Evolutionary conservation across 2,888 invertebrate species (phyloP).

Genomic region (Trilocha varians): DNA sequence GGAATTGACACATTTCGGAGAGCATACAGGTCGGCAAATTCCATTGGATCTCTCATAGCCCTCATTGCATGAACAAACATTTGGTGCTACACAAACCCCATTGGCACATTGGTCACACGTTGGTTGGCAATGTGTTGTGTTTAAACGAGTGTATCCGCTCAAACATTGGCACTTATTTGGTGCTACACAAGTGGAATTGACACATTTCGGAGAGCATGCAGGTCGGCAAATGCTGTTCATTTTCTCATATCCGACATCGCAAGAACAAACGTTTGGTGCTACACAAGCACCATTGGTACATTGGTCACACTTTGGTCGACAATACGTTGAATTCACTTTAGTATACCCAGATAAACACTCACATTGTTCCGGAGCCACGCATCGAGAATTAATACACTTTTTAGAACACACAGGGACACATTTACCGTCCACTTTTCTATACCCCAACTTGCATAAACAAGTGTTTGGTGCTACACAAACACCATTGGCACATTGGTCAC

Average conservation of each 20-base stretch:
- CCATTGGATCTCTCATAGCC: slow-evolving; percentile 14
- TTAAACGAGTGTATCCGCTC: slow-evolving; percentile 16
- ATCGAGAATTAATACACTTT: slow-evolving; percentile 17
- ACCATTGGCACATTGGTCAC: slow-evolving; percentile 9
- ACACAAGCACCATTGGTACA: not conserved
- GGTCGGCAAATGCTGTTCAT: slow-evolving; percentile 9
- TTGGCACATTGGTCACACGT: slow-evolving; percentile 12
- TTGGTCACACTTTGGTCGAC: slow-evolving; percentile 10
- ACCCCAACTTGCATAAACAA: not conserved
- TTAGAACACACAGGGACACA: slow-evolving; percentile 1
- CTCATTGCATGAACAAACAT: slow-evolving; percentile 15
- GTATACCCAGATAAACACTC: slow-evolving; percentile 19
- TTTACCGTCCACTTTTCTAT: too few relatives aligned
- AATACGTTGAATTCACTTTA: slow-evolving; percentile 9
- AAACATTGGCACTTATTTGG: slow-evolving; percentile 34
- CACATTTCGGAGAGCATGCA: slow-evolving; percentile 23
- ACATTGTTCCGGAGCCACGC: slow-evolving; percentile 22
- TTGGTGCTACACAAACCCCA: slow-evolving; percentile 16
- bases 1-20: slow-evolving; percentile 15
- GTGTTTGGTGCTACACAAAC: slow-evolving; percentile 8
- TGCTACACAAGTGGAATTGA: slow-evolving; percentile 31
- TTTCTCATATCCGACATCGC: slow-evolving; percentile 10
- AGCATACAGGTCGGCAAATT: slow-evolving; percentile 23
- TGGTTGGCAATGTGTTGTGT: slow-evolving; percentile 5
- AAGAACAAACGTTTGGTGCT: slow-evolving; percentile 33